Evolutionary conservation across 2,888 invertebrate species (phyloP).

Genomic region (Andrena camellia): DNA sequence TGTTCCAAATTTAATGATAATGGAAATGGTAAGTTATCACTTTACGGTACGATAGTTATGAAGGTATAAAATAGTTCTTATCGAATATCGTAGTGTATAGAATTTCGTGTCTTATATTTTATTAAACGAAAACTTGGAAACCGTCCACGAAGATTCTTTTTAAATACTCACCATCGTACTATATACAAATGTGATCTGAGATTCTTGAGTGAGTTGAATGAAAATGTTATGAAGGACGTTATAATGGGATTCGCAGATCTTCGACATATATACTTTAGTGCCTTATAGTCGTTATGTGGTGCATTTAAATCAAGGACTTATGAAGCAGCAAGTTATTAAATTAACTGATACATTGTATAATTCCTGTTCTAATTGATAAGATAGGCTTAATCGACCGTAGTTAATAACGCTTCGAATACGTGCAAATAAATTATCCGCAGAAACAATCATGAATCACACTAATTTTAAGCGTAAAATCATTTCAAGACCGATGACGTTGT

Average conservation of each 20-base stretch:
- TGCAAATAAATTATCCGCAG: constrained; percentile 22
- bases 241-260: constrained; percentile 25
- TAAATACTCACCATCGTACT: constrained; percentile 53
- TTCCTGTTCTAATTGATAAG: not conserved
- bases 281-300: constrained; percentile 61
- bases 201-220: not conserved
- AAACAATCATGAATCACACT: constrained; percentile 26
- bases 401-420: constrained; percentile 2
- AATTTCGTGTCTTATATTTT: constrained; percentile 12
- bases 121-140: constrained; percentile 23
- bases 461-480: constrained; percentile 9
- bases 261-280: constrained; percentile 43
- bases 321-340: not conserved
- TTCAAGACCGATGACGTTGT: not conserved
- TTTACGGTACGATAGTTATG: not conserved
- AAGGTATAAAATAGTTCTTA: constrained; percentile 16
- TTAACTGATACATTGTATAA: not conserved
- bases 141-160: constrained; percentile 51
- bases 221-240: constrained; percentile 20
- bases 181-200: constrained; percentile 32
- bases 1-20: not conserved
- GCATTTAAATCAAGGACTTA: constrained; percentile 24
- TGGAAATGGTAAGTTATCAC: not conserved
- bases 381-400: constrained; percentile 5
- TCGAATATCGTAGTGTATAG: not conserved